A percentile compares a stretch with the other conserved stretches of the same genome.
These are phyloP conservation scores for Branchipolynoe longqiensis DNA, from an alignment of 2,888 invertebrate genomes.

Conservation along the genomic window DNA sequence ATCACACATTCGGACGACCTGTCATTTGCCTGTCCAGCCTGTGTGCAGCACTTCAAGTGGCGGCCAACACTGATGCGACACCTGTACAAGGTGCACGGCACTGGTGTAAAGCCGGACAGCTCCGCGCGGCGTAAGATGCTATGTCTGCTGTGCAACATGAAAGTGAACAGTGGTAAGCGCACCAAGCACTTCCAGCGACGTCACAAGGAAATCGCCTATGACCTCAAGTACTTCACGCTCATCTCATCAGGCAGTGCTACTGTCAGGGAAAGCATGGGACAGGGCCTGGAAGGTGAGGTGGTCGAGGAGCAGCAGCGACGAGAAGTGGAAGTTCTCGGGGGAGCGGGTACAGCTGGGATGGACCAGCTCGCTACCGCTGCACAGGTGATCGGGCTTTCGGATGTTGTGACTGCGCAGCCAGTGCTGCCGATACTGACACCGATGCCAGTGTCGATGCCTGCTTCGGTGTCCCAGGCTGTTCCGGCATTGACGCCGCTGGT, in stretches of 20 bases:
- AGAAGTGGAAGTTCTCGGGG: no score
- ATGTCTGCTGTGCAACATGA: constrained; percentile 23
- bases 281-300: no score
- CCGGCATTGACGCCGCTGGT: neutral
- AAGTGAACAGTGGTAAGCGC: constrained; percentile 27
- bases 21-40: neutral
- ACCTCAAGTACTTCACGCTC: constrained; percentile 22
- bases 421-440: neutral
- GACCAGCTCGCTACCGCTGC: neutral
- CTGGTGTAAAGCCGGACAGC: neutral
- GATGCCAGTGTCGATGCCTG: neutral
- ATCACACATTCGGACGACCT: constrained; percentile 14
- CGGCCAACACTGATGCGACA: constrained; percentile 1
- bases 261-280: no score
- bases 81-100: constrained; percentile 24
- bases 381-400: neutral
- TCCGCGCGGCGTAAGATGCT: constrained; percentile 18
- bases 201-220: constrained; percentile 21
- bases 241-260: neutral
- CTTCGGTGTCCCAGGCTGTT: neutral
- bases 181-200: constrained; percentile 49
- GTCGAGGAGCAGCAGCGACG: neutral
- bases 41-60: constrained; percentile 5
- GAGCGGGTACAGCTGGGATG: neutral
- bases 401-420: neutral